Evolutionary conservation across 2,888 invertebrate species (phyloP), one percentile per base, ranked within the genome.

Genomic region (Eristalis pertinax): DNA sequence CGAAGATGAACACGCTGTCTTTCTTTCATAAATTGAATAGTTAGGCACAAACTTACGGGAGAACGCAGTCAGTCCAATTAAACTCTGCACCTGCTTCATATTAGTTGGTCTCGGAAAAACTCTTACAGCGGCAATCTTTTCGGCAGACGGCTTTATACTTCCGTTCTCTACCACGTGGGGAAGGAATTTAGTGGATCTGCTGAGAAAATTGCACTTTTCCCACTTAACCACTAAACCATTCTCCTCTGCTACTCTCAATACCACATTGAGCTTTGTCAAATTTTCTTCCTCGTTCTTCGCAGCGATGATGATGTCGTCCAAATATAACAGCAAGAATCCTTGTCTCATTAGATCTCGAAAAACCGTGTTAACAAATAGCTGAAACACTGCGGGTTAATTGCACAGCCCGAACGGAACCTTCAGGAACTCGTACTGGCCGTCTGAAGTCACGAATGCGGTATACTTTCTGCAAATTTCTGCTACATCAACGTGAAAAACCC

Each of bases 21-120:
- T 79, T 72, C 8, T 26, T 58, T 67, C 73, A 43, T 56, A 50
- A 43, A 26, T 15, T 1, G 60, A 41, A 50, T 73, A 79, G 2
- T 62, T 68, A n/a, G 13, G 50, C 11, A 67, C 73, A 60, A 73
- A 73, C 79, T 67, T 79, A 56, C 65, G n/a, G n/a, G n/a, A n/a
- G n/a, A n/a, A n/a, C n/a, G n/a, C n/a, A n/a, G n/a, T n/a, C n/a
- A n/a, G n/a, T 4, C 60, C 60, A n/a, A 67, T 29, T 15, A 60
- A 64, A 24, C 63, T 81, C 19, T 64, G 74, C 29, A 75, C 58
- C 22, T 72, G 60, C 24, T 78, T 78, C 2, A 78, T 56, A 58
- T 64, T 65, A 13, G 69, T 60, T 3, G 68, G 63, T 29, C 35
- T 69, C 22, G 74, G 50, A 64, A 81, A 81, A 5, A 26, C 41